These are phyloP conservation scores for Grus americana DNA, from an alignment of 2,113 vertebrate genomes.

Conservation along the genomic window DNA sequence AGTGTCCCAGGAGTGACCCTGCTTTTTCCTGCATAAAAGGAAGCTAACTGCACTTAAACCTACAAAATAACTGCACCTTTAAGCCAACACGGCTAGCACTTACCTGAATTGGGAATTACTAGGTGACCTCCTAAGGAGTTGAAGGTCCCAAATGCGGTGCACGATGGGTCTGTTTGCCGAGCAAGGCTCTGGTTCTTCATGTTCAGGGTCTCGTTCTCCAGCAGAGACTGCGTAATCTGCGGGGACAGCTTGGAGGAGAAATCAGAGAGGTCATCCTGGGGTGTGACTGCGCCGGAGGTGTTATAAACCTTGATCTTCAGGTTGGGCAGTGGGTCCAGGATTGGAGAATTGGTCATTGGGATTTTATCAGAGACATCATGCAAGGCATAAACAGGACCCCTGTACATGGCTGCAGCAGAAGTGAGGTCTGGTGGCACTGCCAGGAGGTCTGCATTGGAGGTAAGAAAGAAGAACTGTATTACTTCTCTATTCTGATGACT, in stretches of 20 bases:
- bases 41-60: not conserved
- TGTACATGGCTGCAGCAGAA: conserved; percentile 95
- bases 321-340: conserved; percentile 92
- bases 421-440: conserved; percentile 93
- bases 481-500: not conserved
- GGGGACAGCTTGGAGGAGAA: conserved; percentile 92
- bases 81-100: not conserved
- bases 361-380: conserved; percentile 96
- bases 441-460: conserved; percentile 83
- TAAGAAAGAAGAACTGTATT: not conserved
- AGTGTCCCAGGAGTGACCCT: not conserved
- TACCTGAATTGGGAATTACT: conserved; percentile 94
- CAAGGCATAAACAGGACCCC: conserved; percentile 91
- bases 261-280: conserved; percentile 90
- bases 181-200: conserved; percentile 88
- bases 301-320: conserved; percentile 97
- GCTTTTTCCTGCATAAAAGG: not conserved
- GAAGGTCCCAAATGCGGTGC: conserved; percentile 90
- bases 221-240: conserved; percentile 87
- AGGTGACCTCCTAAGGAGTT: conserved; percentile 95
- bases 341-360: conserved; percentile 96
- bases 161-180: conserved; percentile 88
- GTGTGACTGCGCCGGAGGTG: conserved; percentile 87
- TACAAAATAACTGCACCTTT: not conserved
- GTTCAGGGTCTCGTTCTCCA: conserved; percentile 89